Base-by-base conservation (phyloP, 1,140 invertebrate genomes). In the Dendroctonus ponderosae region DNA sequence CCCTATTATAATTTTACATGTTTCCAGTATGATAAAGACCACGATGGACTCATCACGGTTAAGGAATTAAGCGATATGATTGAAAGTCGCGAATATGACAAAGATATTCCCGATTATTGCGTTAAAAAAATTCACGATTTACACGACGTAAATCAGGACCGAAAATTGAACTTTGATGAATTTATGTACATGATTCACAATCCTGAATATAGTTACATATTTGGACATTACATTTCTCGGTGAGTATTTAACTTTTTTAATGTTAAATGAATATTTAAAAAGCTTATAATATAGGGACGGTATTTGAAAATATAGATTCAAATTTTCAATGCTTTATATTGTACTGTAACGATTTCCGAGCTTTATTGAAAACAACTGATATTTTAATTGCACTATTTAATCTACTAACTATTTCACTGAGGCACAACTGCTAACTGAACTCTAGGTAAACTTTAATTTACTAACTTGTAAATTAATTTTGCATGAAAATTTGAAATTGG, bases 161-260 rank as follows among this genome's bases (percentile, higher is more conserved):
- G 89, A 3, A 85, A 85, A 56, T 77, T 94, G 53, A 86, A 89
- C 71, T 92, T 89, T 75, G 81, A 86, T 37, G 92, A 94, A 81
- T 94, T 94, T 75, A 84, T 91, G 46, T 79, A 83, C 8, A 89
- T 94, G 88, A 89, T 92, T 72, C 80, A 85, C 75, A 80, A 82
- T 66, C 82, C 88, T 59, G 85, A 86, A 69, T 82, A 85, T 72
- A 81, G 85, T 75, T 79, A 83, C 65, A 76, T 85, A 56, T 86
- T 86, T 76, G 83, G 85, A 53, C 80, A 85, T 68, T 80, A 74
- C 44, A 49, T 73, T 8, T 68, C 56, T 5, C 56, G 71, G 66
- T 74, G 68, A 51, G 57, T 61, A 41, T 7, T 38, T 1, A 14
- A 51, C 11, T 51, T 40, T 39, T 56, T 5, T 56, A n/a, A 7